A percentile compares a stretch with the other conserved stretches of the same genome.
Conservation (phyloP, 64 coral and sea anemone species). For the Trachythela sp. region DNA sequence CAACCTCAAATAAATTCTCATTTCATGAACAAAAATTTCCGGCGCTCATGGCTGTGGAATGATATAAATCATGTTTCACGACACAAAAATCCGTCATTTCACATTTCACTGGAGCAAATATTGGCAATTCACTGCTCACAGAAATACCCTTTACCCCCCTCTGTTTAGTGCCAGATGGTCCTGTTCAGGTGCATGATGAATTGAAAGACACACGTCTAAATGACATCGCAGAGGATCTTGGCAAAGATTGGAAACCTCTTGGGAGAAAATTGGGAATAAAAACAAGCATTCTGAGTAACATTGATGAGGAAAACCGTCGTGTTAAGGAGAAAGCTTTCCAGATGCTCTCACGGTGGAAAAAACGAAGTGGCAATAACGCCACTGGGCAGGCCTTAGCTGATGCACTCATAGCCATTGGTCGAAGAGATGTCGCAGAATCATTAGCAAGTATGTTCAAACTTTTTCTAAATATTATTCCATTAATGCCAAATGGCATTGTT, state of each 20-base stretch:
- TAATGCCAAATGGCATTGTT: too few relatives aligned
- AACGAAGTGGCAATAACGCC: background rate
- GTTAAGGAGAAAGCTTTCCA: constrained; percentile 1
- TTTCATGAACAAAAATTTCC: too few relatives aligned
- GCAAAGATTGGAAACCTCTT: background rate
- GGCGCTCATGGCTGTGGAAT: too few relatives aligned
- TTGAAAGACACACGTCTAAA: background rate
- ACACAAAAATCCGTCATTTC: too few relatives aligned
- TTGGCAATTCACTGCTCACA: too few relatives aligned
- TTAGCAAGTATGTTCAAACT: background rate
- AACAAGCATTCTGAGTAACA: background rate
- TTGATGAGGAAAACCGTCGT: background rate
- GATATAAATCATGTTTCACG: too few relatives aligned
- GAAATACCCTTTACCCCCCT: too few relatives aligned
- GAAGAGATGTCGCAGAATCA: background rate
- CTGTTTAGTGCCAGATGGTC: background rate
- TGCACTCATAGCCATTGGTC: background rate
- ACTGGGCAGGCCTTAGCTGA: background rate
- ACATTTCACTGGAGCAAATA: too few relatives aligned
- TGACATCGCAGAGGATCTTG: background rate
- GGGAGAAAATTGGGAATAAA: background rate
- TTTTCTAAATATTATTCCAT: background rate
- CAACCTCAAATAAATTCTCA: too few relatives aligned
- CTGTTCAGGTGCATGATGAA: background rate
- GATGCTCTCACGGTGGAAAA: background rate